Conservation (phyloP, 2,113 vertebrate species). For the Limanda limanda region DNA sequence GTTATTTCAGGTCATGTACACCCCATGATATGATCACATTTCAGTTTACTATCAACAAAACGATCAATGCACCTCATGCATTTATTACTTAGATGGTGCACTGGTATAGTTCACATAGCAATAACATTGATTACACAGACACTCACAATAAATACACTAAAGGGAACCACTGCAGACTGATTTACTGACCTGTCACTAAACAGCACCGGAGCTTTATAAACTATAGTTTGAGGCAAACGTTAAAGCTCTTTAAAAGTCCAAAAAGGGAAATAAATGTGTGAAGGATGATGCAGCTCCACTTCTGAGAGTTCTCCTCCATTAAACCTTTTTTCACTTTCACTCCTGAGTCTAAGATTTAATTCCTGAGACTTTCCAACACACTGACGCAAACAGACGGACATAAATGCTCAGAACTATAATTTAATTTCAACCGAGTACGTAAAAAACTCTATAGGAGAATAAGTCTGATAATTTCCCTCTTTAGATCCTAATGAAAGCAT, state of each 20-base stretch:
- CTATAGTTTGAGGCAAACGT: slow-evolving; percentile 28
- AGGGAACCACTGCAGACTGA: neutral
- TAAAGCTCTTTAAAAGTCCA: slow-evolving; percentile 36
- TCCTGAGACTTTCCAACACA: slow-evolving; percentile 29
- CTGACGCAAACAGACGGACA: slow-evolving; percentile 1
- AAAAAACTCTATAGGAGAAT: slow-evolving; percentile 4
- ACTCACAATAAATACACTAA: slow-evolving; percentile 10
- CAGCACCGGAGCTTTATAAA: slow-evolving; percentile 9
- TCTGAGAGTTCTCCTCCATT: slow-evolving; percentile 38
- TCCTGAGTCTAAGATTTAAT: slow-evolving; percentile 45
- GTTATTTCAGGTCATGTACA: no score
- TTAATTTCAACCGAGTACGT: slow-evolving; percentile 5
- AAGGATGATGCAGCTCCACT: slow-evolving; percentile 33
- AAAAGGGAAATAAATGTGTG: slow-evolving; percentile 30
- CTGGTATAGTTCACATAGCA: neutral
- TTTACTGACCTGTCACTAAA: neutral
- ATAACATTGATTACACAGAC: neutral
- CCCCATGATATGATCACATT: no score
- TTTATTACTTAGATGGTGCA: neutral
- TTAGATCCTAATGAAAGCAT: slow-evolving; percentile 15
- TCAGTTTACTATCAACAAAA: no score
- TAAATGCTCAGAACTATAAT: neutral
- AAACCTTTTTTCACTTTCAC: slow-evolving; percentile 37
- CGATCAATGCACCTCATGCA: neutral
- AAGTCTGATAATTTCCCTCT: slow-evolving; percentile 4